Evolutionary conservation across 2,888 invertebrate species (phyloP).

Genomic region (Camponotus fellah): DNA sequence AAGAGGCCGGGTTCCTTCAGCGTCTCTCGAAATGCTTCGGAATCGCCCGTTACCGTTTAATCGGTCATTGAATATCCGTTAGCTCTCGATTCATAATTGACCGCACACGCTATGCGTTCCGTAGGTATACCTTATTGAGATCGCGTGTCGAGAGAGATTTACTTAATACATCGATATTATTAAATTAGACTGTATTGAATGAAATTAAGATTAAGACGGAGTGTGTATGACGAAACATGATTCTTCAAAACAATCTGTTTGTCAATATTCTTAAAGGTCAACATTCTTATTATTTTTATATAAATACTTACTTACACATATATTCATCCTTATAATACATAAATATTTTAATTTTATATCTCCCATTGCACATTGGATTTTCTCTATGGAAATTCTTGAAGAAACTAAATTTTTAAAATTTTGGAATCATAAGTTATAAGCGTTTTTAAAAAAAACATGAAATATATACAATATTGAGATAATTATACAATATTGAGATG

Average conservation of each 20-base stretch:
- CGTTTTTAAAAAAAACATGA: no score
- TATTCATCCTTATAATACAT: background rate
- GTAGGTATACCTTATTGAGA: background rate
- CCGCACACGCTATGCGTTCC: background rate
- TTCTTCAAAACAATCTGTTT: background rate
- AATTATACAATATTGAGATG: background rate
- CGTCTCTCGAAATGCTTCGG: slow-evolving; percentile 23
- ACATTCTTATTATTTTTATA: background rate
- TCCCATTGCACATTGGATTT: background rate
- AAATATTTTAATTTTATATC: background rate
- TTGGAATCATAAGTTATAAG: background rate
- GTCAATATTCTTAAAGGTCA: background rate
- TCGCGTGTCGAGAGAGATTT: slow-evolving; percentile 15
- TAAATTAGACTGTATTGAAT: background rate
- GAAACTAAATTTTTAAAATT: background rate
- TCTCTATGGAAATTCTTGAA: background rate
- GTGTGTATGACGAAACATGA: background rate
- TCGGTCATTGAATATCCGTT: slow-evolving; percentile 8
- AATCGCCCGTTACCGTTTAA: slow-evolving; percentile 21
- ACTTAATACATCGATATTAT: background rate
- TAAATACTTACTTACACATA: background rate
- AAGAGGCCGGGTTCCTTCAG: slow-evolving; percentile 49
- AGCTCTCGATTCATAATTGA: slow-evolving; percentile 4
- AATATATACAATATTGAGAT: no score
- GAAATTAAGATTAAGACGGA: slow-evolving; percentile 11